phyloP scores from a whole-genome alignment of 2,888 invertebrate genomes.

The Nephrocerus scutellatus region DNA sequence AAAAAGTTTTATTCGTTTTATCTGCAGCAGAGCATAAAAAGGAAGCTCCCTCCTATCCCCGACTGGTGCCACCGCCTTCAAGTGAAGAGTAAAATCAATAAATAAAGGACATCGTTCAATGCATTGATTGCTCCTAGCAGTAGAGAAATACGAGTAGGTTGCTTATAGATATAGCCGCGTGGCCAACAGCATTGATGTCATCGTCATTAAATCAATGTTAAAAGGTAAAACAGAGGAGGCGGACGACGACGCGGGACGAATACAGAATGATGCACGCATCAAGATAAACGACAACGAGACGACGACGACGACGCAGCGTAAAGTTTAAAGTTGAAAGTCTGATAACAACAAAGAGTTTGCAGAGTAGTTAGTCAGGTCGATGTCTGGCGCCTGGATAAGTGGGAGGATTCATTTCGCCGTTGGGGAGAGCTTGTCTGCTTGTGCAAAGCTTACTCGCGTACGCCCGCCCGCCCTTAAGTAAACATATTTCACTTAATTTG shows the following conservation, averaged over 20 bases:
- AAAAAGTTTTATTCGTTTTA: too few species aligned
- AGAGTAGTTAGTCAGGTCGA: background rate
- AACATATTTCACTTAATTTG: conserved; percentile 21
- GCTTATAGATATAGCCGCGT: background rate
- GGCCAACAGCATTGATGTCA: conserved; percentile 31
- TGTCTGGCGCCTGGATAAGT: background rate
- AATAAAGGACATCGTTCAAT: conserved; percentile 38
- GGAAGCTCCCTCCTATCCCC: too few species aligned
- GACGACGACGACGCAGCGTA: background rate
- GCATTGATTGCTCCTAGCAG: too few species aligned
- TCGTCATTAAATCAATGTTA: conserved; percentile 45
- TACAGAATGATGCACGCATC: conserved; percentile 1
- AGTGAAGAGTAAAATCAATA: conserved; percentile 40
- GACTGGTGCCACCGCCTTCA: too few species aligned
- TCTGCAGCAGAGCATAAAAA: background rate
- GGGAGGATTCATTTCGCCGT: background rate
- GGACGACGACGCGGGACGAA: conserved; percentile 1
- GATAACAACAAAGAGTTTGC: too few species aligned
- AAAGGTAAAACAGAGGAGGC: conserved; percentile 21
- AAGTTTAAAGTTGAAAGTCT: too few species aligned
- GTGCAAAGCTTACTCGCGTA: too few species aligned
- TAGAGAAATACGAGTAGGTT: conserved; percentile 9
- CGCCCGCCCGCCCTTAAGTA: conserved; percentile 18
- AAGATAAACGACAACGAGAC: background rate
- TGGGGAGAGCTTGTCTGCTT: too few species aligned